These are phyloP conservation scores for Mythimna ferrago DNA, from an alignment of 2,888 invertebrate species.

Conservation along the genomic window DNA sequence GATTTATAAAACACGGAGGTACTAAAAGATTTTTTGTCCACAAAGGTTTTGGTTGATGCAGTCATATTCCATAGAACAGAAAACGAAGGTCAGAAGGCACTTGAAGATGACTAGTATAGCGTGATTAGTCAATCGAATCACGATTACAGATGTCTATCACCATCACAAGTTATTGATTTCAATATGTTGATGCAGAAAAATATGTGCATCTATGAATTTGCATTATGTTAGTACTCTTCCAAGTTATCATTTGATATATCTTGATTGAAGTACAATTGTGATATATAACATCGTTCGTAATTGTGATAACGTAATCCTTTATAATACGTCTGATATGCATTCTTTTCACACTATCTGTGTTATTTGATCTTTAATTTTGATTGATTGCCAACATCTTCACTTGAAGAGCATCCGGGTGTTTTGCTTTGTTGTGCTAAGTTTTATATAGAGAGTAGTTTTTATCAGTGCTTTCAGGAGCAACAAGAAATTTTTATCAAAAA, in stretches of 20 bases:
- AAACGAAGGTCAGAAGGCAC: conserved; percentile 32
- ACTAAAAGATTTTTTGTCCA: conserved; percentile 28
- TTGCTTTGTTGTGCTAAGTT: conserved; percentile 1
- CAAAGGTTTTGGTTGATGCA: conserved; percentile 26
- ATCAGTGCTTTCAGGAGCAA: background rate
- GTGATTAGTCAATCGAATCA: conserved; percentile 43
- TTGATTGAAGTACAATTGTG: conserved; percentile 20
- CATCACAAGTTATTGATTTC: conserved; percentile 23
- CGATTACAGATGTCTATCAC: conserved; percentile 14
- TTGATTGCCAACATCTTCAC: conserved; percentile 43
- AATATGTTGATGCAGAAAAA: conserved; percentile 30
- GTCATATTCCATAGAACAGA: conserved; percentile 33
- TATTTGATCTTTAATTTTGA: conserved; percentile 46
- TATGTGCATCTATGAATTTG: conserved; percentile 11
- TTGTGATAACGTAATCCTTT: conserved; percentile 46
- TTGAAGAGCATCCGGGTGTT: conserved; percentile 29
- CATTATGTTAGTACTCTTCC: conserved; percentile 12
- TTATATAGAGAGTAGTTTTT: conserved; percentile 27
- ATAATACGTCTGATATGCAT: conserved; percentile 31
- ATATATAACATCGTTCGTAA: conserved; percentile 21
- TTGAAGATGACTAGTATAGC: conserved; percentile 27
- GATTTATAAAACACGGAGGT: background rate
- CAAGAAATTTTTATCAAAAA: background rate
- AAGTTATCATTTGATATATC: conserved; percentile 14
- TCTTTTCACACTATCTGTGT: conserved; percentile 29